Percentiles rank a stretch among this genome's conserved stretches.
Evolutionary conservation across 2,888 invertebrate species (phyloP).

Genomic region (Axea sp.): DNA sequence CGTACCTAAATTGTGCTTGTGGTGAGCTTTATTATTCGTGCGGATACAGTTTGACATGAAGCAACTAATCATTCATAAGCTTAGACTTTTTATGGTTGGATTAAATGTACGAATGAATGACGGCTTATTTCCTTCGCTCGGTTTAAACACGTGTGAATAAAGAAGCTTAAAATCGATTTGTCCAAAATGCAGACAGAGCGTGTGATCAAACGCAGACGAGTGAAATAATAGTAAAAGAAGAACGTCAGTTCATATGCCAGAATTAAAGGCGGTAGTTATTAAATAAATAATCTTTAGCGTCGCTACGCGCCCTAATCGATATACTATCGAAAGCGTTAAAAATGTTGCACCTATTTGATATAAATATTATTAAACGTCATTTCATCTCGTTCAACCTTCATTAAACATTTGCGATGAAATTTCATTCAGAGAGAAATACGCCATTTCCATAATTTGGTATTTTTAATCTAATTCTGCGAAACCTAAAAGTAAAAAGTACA

Average conservation of each 20-base stretch:
- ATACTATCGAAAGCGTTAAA: background rate
- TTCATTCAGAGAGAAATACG: too few species aligned
- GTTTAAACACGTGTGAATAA: conserved; percentile 55
- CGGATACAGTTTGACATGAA: conserved; percentile 27
- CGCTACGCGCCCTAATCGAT: conserved; percentile 5
- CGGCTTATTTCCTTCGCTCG: conserved; percentile 46
- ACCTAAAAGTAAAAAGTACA: too few species aligned
- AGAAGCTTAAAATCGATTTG: conserved; percentile 54
- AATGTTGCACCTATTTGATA: background rate
- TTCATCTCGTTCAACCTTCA: background rate
- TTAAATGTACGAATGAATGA: conserved; percentile 55
- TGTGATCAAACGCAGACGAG: conserved; percentile 36
- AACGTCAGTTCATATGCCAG: conserved; percentile 10
- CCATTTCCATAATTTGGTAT: too few species aligned
- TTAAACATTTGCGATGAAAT: background rate
- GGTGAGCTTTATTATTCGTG: conserved; percentile 29
- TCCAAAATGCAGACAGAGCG: conserved; percentile 44
- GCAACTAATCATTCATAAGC: conserved; percentile 53
- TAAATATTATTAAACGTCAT: conserved; percentile 16
- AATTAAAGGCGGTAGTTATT: conserved; percentile 22
- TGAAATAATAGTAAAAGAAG: conserved; percentile 23
- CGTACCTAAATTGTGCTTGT: conserved; percentile 20
- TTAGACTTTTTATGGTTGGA: conserved; percentile 49
- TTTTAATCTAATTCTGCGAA: too few species aligned
- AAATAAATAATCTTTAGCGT: conserved; percentile 40